Evolutionary conservation across 2,797 vertebrate genomes (phyloP), one percentile per base, ranked within the genome.

Genomic region (Heliangelus exortis): DNA sequence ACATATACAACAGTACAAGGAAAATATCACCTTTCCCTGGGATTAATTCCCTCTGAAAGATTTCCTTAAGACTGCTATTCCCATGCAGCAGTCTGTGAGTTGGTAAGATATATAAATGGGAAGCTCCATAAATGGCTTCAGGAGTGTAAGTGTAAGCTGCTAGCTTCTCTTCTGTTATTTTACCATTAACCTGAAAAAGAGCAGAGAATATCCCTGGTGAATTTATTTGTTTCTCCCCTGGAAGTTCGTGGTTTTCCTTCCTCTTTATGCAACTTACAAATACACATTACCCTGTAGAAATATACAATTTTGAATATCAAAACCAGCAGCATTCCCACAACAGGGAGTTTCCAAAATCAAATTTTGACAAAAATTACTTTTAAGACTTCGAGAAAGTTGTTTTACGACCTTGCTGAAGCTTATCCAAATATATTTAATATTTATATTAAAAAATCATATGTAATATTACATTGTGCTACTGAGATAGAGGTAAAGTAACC

Each of bases 121-220:
- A 99, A 4, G 98, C 97, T 73, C 99, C 99, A 18, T 98, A 99
- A 90, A 99, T 97, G 20, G 97, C 98, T 97, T 99, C 99, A 9
- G 99, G 99, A 7, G 97, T 98, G 80, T 96, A 97, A 41, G 98
- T 98, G 97, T 99, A 99, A 54, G 98, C 99, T 4, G 98, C 95
- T 92, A 99, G 92, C 68, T 92, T 98, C 92, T 99, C 99, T 91
- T 98, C 98, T 2, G 98, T 98, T 92, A 98, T 97, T 78, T 97
- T 93, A 34, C 98, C 99, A 22, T 98, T 98, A 76, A 99, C 96
- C 99, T 99, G 97, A 88, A 84, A 95, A 87, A 95, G 20, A 87
- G 19, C 6, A 80, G 53, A 83, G 79, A 65, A 69, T 11, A 80
- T 82, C 71, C 14, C n/a, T 19, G 5, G 50, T 55, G 10, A 16